Evolutionary conservation across 2,797 vertebrate genomes (phyloP).

Genomic region (Eleutherodactylus coqui): DNA sequence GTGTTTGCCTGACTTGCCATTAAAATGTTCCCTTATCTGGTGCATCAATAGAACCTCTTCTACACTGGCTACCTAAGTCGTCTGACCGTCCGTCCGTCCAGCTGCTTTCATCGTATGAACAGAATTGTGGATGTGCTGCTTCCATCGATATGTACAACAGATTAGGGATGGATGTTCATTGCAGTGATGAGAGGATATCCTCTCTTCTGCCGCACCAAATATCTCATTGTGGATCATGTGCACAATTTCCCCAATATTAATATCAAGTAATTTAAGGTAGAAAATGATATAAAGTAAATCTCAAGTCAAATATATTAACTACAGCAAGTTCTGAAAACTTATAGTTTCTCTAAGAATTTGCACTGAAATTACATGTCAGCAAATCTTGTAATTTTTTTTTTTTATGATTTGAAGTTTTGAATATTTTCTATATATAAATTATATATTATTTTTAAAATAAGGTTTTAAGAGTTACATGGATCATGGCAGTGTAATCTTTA

Average conservation of each 20-base stretch:
- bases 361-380: conserved; percentile 44
- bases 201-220: conserved; percentile 2
- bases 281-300: neutral
- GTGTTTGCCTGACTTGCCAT: neutral
- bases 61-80: conserved; percentile 11
- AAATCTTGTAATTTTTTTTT: conserved; percentile 12
- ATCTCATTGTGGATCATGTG: neutral
- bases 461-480: neutral
- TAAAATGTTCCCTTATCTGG: neutral
- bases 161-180: neutral
- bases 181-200: neutral
- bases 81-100: conserved; percentile 54
- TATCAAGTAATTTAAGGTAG: conserved; percentile 3
- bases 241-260: neutral
- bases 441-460: neutral
- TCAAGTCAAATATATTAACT: neutral
- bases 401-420: neutral
- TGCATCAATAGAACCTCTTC: neutral
- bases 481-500: neutral
- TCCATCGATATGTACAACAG: neutral
- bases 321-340: neutral
- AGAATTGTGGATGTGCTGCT: neutral
- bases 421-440: no score
- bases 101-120: conserved; percentile 2
- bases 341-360: conserved; percentile 18